A percentile compares a stretch with the other conserved stretches of the same genome.
phyloP scores from a whole-genome alignment of 2,888 invertebrate species.

The Apoda limacodes region DNA sequence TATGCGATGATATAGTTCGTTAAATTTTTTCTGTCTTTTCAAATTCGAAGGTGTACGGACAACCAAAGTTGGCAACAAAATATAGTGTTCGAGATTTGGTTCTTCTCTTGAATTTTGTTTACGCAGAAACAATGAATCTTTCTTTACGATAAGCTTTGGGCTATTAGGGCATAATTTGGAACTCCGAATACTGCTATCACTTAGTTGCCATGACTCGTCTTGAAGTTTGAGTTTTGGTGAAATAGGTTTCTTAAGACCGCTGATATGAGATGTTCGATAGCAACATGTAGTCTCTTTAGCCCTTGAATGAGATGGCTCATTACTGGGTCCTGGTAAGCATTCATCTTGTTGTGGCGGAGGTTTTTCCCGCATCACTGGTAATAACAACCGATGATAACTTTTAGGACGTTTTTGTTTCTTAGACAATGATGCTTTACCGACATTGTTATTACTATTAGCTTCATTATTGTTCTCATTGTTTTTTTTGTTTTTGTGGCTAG shows the following conservation, averaged over 20 bases:
- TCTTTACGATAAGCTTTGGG: slow-evolving; percentile 46
- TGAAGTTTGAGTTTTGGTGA: slow-evolving; percentile 10
- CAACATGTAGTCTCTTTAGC: slow-evolving; percentile 43
- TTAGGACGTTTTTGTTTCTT: slow-evolving; percentile 31
- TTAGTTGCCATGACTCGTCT: slow-evolving; percentile 10
- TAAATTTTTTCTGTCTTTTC: slow-evolving; percentile 55
- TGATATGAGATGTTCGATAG: slow-evolving; percentile 35
- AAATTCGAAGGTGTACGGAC: slow-evolving; percentile 56
- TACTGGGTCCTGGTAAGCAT: slow-evolving; percentile 46
- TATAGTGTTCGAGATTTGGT: slow-evolving; percentile 51
- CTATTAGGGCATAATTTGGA: slow-evolving; percentile 26
- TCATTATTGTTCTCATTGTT: slow-evolving; percentile 32
- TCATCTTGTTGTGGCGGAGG: slow-evolving; percentile 32
- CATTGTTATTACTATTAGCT: slow-evolving; percentile 34
- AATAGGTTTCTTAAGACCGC: slow-evolving; percentile 23
- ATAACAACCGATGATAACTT: slow-evolving; percentile 36
- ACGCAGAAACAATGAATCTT: slow-evolving; percentile 36
- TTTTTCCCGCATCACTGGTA: slow-evolving; percentile 26
- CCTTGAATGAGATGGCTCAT: slow-evolving; percentile 25
- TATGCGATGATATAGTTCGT: slow-evolving; percentile 55
- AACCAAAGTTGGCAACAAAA: slow-evolving; percentile 52
- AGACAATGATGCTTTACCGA: slow-evolving; percentile 24
- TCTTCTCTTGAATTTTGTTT: slow-evolving; percentile 35
- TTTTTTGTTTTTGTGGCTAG: slow-evolving; percentile 50
- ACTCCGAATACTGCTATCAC: slow-evolving; percentile 32